phyloP scores from a whole-genome alignment of 2,888 invertebrate species.

The Lydus trimaculatus region DNA sequence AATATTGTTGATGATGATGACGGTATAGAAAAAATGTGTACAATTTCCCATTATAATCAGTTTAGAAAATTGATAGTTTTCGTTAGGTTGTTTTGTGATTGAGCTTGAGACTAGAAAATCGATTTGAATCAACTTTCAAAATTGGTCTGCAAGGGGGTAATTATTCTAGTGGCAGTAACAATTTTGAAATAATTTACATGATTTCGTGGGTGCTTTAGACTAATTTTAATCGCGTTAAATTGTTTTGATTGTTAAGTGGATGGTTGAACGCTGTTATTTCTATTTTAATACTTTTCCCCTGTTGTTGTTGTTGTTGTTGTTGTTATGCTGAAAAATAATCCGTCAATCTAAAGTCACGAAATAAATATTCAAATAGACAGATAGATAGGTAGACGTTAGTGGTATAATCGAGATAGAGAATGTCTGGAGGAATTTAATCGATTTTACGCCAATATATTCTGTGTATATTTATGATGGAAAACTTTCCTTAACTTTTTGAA shows the following conservation, averaged over 20 bases:
- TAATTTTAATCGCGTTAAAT: background rate
- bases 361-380: background rate
- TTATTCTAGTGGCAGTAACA: background rate
- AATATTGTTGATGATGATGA: too few relatives aligned
- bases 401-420: background rate
- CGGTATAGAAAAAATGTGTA: background rate
- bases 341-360: slow-evolving; percentile 6
- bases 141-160: background rate
- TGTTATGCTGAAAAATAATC: background rate
- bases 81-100: background rate
- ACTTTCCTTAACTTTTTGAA: too few relatives aligned
- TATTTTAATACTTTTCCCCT: background rate
- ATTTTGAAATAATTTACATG: slow-evolving; percentile 6
- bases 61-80: slow-evolving; percentile 2
- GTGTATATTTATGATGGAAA: too few relatives aligned
- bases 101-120: slow-evolving; percentile 9
- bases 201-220: slow-evolving; percentile 2
- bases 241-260: background rate
- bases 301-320: background rate
- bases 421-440: background rate
- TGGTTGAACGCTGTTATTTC: background rate
- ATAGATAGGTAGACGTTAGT: background rate
- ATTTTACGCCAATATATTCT: background rate
- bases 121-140: background rate
- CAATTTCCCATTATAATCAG: background rate